phyloP scores from a whole-genome alignment of 2,888 invertebrate genomes.

The Ceramica pisi region DNA sequence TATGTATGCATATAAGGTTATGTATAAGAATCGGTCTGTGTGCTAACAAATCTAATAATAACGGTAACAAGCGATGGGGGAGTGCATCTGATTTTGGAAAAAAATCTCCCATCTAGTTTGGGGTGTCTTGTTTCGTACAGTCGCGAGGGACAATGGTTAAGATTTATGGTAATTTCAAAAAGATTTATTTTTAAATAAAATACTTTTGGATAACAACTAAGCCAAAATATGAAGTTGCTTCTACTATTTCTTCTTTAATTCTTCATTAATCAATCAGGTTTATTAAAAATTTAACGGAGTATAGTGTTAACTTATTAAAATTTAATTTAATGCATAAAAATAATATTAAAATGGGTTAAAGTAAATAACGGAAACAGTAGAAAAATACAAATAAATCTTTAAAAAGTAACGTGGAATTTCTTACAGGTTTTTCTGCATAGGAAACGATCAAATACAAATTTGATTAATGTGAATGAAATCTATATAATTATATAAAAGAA shows the following conservation, averaged over 20 bases:
- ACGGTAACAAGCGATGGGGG: constrained; percentile 83
- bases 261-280: background rate
- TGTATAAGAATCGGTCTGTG: constrained; percentile 67
- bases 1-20: constrained; percentile 51
- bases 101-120: constrained; percentile 73
- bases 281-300: too few relatives aligned
- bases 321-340: too few relatives aligned
- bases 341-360: too few relatives aligned
- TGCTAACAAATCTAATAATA: constrained; percentile 84
- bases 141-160: constrained; percentile 22
- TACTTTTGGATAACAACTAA: background rate
- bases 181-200: background rate
- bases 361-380: too few relatives aligned
- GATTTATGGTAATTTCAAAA: background rate
- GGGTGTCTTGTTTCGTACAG: constrained; percentile 76
- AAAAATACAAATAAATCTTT: too few relatives aligned
- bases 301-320: too few relatives aligned
- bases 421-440: too few relatives aligned
- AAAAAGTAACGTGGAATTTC: too few relatives aligned
- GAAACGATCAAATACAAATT: too few relatives aligned
- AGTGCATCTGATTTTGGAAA: constrained; percentile 83
- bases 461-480: too few relatives aligned
- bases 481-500: too few relatives aligned
- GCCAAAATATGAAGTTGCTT: background rate
- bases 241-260: too few relatives aligned